phyloP scores from a whole-genome alignment of 2,888 invertebrate genomes.

The Idaea biselata region DNA sequence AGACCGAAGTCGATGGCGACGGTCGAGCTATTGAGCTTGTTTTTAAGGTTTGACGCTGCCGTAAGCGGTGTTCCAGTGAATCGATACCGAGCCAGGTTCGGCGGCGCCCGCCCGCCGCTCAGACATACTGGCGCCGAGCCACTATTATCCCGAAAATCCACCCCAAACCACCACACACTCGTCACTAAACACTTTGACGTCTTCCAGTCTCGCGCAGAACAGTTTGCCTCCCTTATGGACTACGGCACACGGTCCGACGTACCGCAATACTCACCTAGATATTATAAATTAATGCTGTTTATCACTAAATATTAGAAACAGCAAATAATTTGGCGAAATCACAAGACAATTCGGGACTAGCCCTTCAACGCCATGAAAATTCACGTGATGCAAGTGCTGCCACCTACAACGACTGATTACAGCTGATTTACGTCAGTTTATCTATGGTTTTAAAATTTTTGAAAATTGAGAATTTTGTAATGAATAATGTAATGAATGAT shows the following conservation, averaged over 20 bases:
- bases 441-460: constrained; percentile 54
- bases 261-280: constrained; percentile 66
- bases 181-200: constrained; percentile 67
- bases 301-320: constrained; percentile 70
- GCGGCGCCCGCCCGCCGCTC: constrained; percentile 57
- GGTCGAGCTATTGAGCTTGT: constrained; percentile 40
- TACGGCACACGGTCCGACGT: constrained; percentile 31
- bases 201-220: constrained; percentile 69
- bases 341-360: constrained; percentile 80
- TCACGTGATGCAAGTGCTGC: constrained; percentile 83
- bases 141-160: constrained; percentile 50
- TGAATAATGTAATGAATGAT: neutral
- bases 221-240: constrained; percentile 29
- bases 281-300: constrained; percentile 74
- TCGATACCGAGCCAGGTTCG: constrained; percentile 58
- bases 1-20: constrained; percentile 38
- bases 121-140: constrained; percentile 71
- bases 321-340: constrained; percentile 78
- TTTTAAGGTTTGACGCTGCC: constrained; percentile 38
- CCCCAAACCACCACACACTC: constrained; percentile 66
- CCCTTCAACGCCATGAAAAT: constrained; percentile 82
- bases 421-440: constrained; percentile 81
- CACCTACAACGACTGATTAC: constrained; percentile 76
- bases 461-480: too few relatives aligned
- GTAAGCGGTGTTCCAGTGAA: constrained; percentile 47